These are phyloP conservation scores for Pteronotus mesoamericanus DNA, from an alignment of 2,797 vertebrate species.

Conservation along the genomic window DNA sequence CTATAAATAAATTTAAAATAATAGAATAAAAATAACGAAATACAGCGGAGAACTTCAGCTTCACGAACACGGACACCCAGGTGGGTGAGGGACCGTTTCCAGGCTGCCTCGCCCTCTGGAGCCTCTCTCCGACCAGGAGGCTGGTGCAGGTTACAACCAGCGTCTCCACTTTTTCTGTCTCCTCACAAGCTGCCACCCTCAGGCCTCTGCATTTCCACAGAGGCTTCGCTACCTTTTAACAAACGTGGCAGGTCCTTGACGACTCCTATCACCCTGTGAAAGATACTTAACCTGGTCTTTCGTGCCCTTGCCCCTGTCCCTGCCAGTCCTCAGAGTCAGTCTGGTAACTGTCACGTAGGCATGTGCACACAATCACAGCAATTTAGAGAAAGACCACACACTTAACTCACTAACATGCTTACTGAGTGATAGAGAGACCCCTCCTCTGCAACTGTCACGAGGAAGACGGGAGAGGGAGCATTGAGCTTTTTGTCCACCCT, in stretches of 20 bases:
- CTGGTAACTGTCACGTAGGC: background rate
- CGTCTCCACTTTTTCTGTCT: background rate
- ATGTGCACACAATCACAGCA: background rate
- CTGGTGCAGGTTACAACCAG: accelerated
- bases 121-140: background rate
- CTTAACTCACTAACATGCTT: background rate
- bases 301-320: background rate
- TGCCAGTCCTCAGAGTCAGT: background rate
- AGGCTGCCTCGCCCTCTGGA: background rate
- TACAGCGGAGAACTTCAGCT: background rate
- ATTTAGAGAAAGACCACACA: background rate
- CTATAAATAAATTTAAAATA: background rate
- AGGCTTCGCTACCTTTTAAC: background rate
- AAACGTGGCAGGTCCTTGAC: background rate
- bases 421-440: background rate
- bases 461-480: background rate
- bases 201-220: background rate
- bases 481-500: background rate
- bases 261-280: background rate
- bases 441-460: background rate
- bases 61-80: background rate
- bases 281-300: background rate
- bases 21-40: background rate
- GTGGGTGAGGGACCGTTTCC: background rate
- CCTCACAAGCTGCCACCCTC: background rate